Evolutionary conservation across 2,888 invertebrate genomes (phyloP), one percentile per base, ranked within the genome.

Genomic region (Seira musarum): DNA sequence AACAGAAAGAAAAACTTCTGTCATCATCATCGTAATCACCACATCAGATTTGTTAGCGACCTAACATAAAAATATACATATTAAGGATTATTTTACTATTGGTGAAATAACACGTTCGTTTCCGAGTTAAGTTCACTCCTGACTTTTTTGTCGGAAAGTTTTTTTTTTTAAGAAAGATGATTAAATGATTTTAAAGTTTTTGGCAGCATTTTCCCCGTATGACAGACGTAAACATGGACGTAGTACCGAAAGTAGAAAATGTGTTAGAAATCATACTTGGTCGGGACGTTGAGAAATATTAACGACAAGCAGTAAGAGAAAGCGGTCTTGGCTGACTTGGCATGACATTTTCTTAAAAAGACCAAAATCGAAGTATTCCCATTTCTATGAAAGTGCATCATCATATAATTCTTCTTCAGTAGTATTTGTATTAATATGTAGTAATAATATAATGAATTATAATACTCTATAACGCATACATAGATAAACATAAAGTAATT

Each of bases 181-280:
- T 49, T 49, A n/a, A n/a, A 49, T 49, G 49, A 13, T 49, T 49
- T 49, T 49, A 60, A 60, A 60, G 21, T 21, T 60, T 19, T 60
- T 60, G 60, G 60, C 60, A 60, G 60, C 60, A 60, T 60, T 60
- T 49, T 49, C 13, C 2, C 17, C 49, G 17, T 8, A 49, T 49
- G 49, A 49, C 15, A 13, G 49, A 49, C 49, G 49, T 13, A 8
- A 8, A 30, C 30, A 30, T 30, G 30, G 40, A 8, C 40, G 13
- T 13, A n/a, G 3, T 17, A 53, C 17, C 53, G 15, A 53, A 13
- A 53, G n/a, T 53, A 53, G n/a, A n/a, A 53, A n/a, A 53, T 53
- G 53, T 2, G 30, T 30, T 30, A 53, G 15, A 53, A n/a, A 53
- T 53, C 17, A 53, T 13, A 53, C 3, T 53, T 3, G 22, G 21